Conservation (phyloP, 1,140 invertebrate genomes). For the Drosophila sp. region DNA sequence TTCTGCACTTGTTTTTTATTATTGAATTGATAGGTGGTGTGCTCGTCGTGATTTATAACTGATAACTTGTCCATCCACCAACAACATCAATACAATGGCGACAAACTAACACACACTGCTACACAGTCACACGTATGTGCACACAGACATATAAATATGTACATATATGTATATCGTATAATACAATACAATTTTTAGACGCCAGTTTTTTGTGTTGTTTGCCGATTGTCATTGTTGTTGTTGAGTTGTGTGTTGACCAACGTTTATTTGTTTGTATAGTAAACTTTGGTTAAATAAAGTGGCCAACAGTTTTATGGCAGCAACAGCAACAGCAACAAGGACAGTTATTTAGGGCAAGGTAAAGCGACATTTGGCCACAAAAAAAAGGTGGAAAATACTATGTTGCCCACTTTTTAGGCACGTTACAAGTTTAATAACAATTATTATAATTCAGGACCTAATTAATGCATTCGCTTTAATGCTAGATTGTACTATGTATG, state of each 20-base stretch:
- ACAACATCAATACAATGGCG: constrained; percentile 35
- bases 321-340: constrained; percentile 33
- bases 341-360: constrained; percentile 58
- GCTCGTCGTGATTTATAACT: constrained; percentile 50
- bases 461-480: constrained; percentile 39
- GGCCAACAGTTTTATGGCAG: constrained; percentile 74
- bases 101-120: constrained; percentile 30
- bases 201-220: constrained; percentile 32
- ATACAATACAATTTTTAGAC: constrained; percentile 35
- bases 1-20: constrained; percentile 20
- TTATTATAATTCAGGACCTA: constrained; percentile 23
- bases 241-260: constrained; percentile 56
- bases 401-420: constrained; percentile 35
- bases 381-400: constrained; percentile 3
- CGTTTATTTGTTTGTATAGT: constrained; percentile 80
- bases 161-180: constrained; percentile 20
- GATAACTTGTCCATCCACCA: constrained; percentile 1
- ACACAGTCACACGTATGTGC: constrained; percentile 3
- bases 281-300: constrained; percentile 84
- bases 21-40: constrained; percentile 44
- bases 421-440: neutral
- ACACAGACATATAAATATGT: neutral
- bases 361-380: constrained; percentile 37
- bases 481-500: constrained; percentile 27
- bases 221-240: constrained; percentile 27